Conservation (phyloP, 2,888 invertebrate genomes). For the Deilephila porcellus region DNA sequence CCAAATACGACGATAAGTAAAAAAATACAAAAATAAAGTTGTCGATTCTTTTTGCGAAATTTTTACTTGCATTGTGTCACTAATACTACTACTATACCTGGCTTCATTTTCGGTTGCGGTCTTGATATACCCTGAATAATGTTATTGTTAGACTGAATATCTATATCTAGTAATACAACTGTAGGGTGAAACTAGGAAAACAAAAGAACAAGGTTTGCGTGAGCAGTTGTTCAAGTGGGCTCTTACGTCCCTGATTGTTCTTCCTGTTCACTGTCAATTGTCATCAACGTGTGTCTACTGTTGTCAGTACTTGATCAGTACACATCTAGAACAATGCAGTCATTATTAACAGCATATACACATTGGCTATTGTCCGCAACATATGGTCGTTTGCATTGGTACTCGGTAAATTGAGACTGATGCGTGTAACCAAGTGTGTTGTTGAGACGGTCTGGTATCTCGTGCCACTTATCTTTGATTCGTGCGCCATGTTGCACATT, state of each 20-base stretch:
- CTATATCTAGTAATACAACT: neutral
- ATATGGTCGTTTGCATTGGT: conserved; percentile 51
- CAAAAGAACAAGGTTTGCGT: neutral
- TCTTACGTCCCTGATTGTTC: neutral
- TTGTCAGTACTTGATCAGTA: neutral
- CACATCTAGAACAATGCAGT: conserved; percentile 31
- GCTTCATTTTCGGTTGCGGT: no score
- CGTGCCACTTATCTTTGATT: conserved; percentile 39
- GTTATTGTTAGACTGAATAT: neutral
- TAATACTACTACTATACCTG: no score
- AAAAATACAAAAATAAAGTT: no score
- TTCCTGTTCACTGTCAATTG: neutral
- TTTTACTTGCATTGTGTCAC: no score
- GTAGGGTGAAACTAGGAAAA: neutral
- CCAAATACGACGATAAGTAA: no score
- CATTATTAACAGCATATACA: conserved; percentile 37
- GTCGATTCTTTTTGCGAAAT: no score
- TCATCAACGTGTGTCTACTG: neutral
- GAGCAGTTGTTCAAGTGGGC: neutral
- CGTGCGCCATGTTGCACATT: neutral
- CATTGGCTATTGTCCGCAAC: conserved; percentile 43
- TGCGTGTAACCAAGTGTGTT: conserved; percentile 52
- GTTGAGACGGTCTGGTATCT: conserved; percentile 45
- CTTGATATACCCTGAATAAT: neutral
- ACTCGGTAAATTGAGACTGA: conserved; percentile 55